phyloP scores from a whole-genome alignment of 1,140 invertebrate species.

The Cyrtorhinus lividipennis region DNA sequence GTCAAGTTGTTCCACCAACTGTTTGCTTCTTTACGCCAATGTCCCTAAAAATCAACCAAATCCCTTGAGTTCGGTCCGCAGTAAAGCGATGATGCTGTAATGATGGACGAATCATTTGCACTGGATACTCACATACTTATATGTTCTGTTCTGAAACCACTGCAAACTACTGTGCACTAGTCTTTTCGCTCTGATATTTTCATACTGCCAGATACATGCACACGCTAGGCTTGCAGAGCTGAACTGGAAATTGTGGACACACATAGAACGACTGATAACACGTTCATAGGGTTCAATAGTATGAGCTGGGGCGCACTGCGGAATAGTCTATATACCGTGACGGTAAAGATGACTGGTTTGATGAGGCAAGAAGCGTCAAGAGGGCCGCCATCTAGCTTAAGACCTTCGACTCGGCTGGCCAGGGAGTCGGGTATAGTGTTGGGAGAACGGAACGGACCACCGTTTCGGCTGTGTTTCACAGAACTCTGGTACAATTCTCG shows the following conservation, averaged over 20 bases:
- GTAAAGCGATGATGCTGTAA: background rate
- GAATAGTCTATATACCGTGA: constrained; percentile 43
- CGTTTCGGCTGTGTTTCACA: background rate
- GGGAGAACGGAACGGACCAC: background rate
- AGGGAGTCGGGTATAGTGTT: background rate
- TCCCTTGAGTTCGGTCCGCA: background rate
- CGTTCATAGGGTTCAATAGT: background rate
- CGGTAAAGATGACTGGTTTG: constrained; percentile 52
- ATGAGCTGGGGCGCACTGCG: too few relatives aligned
- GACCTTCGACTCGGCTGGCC: background rate
- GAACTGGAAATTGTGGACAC: constrained; percentile 43
- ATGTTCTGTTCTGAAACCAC: constrained; percentile 27
- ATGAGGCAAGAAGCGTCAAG: constrained; percentile 29
- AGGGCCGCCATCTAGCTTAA: constrained; percentile 3
- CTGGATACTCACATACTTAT: background rate
- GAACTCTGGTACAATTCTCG: background rate
- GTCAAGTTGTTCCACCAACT: constrained; percentile 58
- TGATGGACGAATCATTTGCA: background rate
- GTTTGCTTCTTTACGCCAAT: constrained; percentile 41
- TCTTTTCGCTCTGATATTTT: constrained; percentile 52
- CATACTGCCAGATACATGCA: constrained; percentile 78
- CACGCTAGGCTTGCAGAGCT: constrained; percentile 53
- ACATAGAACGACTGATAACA: background rate
- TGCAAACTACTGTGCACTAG: constrained; percentile 37
- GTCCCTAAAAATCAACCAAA: constrained; percentile 30